A percentile compares a stretch with the other conserved stretches of the same genome.
Conservation (phyloP, 2,797 vertebrate species). For the Anguilla megastoma region DNA sequence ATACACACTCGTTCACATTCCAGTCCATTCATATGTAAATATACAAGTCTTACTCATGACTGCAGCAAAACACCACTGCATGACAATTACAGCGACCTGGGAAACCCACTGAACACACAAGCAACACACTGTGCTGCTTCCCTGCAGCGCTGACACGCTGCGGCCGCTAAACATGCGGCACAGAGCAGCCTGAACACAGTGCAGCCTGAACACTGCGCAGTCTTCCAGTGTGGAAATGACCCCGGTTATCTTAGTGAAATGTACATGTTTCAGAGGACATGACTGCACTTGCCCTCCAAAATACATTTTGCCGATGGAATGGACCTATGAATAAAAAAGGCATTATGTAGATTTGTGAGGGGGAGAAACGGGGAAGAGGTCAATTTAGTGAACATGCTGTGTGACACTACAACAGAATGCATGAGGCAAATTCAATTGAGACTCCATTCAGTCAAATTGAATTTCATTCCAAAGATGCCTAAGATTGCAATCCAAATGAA, state of each 20-base stretch:
- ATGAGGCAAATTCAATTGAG: neutral
- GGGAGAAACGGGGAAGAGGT: neutral
- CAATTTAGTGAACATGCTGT: neutral
- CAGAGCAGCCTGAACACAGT: no score
- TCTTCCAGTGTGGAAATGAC: no score
- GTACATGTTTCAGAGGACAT: neutral
- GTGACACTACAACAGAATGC: neutral
- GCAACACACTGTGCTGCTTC: no score
- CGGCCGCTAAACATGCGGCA: no score
- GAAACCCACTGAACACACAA: no score
- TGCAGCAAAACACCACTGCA: no score
- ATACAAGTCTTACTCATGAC: no score
- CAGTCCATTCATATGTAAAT: no score
- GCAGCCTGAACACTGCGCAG: no score
- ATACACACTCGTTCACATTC: no score
- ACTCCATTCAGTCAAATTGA: neutral
- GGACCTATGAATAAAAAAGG: neutral
- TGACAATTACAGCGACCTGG: no score
- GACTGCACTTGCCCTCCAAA: neutral
- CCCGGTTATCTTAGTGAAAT: neutral
- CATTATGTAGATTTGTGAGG: neutral
- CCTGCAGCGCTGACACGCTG: no score
- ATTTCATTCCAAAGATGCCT: neutral
- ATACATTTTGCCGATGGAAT: neutral
- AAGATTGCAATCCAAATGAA: constrained; percentile 4